Evolutionary conservation across 2,797 vertebrate species (phyloP), one percentile per base, ranked within the genome.

Genomic region (Spatula versicolor): DNA sequence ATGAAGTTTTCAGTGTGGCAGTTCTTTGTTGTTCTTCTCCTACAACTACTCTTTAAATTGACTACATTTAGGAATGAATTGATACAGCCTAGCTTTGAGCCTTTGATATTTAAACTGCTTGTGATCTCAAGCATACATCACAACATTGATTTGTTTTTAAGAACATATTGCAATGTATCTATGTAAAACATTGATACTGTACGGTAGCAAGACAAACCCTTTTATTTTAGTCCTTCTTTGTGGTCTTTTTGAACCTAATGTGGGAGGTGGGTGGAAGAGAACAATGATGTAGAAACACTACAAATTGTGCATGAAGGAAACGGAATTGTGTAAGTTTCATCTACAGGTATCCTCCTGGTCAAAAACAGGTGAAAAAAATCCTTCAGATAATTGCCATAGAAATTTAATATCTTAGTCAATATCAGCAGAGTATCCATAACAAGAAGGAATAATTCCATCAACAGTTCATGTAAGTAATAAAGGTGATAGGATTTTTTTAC

Each of bases 361-460:
- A 80, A 68, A 71, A 59, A 2, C 18, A 75, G 39, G 85, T 77
- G 58, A 45, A 79, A 75, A 67, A 69, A 59, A 72, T 45, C 9
- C 41, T 9, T 93, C 48, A 30, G 25, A 56, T 33, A 83, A 75
- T 26, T 62, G 35, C 54, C 80, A 52, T 67, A 45, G 71, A 58
- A 95, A 83, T 92, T 83, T 69, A 93, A 75, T 22, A 71, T 25
- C n/a, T 93, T 30, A 41, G 59, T 91, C 59, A 77, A 23, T 75
- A 84, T 58, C 43, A 55, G 5, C 59, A 2, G 72, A 92, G 39
- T 7, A 35, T 84, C 21, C 55, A 63, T 56, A 92, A 45, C 5
- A 69, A 79, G 19, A 39, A 31, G 31, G 22, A 94, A 86, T 79
- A 90, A 72, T 66, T 91, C 67, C 72, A 66, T 56, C 33, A 88